A percentile compares a stretch with the other conserved stretches of the same genome.
Evolutionary conservation across 1,140 invertebrate genomes (phyloP).

Genomic region (Trypoxylus dichotomus): DNA sequence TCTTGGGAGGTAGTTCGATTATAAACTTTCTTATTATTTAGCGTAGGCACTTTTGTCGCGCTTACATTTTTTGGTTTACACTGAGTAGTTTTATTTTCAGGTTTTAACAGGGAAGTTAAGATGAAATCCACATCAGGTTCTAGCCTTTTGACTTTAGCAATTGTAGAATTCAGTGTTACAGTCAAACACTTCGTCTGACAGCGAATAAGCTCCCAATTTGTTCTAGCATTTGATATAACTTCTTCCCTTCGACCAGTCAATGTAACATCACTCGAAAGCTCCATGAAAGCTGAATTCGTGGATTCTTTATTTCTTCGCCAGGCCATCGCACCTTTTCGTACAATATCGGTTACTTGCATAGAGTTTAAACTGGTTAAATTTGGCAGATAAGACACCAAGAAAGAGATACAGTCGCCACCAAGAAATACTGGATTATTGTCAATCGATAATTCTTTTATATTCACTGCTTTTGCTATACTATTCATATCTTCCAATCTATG

Average conservation of each 20-base stretch:
- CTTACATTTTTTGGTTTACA: constrained; percentile 30
- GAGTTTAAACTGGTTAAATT: constrained; percentile 69
- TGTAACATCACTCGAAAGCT: constrained; percentile 67
- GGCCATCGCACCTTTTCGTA: constrained; percentile 68
- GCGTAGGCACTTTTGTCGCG: constrained; percentile 41
- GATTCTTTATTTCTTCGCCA: constrained; percentile 76
- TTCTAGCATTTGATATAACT: constrained; percentile 78
- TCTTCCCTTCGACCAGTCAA: constrained; percentile 70
- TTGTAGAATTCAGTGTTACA: constrained; percentile 34
- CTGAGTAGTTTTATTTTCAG: constrained; percentile 18
- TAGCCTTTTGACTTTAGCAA: constrained; percentile 44
- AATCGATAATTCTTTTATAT: constrained; percentile 78
- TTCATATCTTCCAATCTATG: constrained; percentile 78
- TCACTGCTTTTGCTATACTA: constrained; percentile 70
- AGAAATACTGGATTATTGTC: constrained; percentile 83
- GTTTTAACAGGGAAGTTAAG: constrained; percentile 45
- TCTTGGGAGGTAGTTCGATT: constrained; percentile 60
- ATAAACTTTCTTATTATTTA: constrained; percentile 45
- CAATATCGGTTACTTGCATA: constrained; percentile 77
- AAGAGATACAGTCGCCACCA: constrained; percentile 74
- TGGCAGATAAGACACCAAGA: constrained; percentile 76
- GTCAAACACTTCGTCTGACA: constrained; percentile 63
- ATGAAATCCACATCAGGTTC: constrained; percentile 49
- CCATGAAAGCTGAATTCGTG: constrained; percentile 66
- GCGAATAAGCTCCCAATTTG: constrained; percentile 77